These are phyloP conservation scores for Ylistrum balloti DNA, from an alignment of 1,140 invertebrate genomes.

Conservation along the genomic window DNA sequence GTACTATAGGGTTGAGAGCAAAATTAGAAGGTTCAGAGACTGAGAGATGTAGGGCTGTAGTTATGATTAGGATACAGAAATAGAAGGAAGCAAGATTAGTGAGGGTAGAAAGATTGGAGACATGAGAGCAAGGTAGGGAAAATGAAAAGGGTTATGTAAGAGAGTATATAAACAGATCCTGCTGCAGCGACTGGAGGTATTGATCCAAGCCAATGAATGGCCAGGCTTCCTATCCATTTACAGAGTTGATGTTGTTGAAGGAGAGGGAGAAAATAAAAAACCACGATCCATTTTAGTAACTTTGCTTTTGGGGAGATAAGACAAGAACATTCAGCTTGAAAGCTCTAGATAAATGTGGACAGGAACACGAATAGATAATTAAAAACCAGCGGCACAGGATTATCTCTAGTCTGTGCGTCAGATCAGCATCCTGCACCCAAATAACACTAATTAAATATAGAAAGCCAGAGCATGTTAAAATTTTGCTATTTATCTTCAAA, in stretches of 20 bases:
- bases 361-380: conserved; percentile 12
- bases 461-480: neutral
- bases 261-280: neutral
- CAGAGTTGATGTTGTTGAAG: neutral
- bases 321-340: neutral
- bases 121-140: neutral
- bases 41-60: neutral
- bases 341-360: neutral
- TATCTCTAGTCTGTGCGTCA: neutral
- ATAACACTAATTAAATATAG: conserved; percentile 14
- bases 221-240: neutral
- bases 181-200: neutral
- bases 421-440: neutral
- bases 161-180: neutral
- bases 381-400: conserved; percentile 9
- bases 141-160: neutral
- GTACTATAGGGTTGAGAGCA: too few species aligned
- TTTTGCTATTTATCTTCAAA: neutral
- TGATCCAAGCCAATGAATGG: neutral
- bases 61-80: too few species aligned
- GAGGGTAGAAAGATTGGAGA: neutral
- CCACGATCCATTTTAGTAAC: neutral
- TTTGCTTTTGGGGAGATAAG: conserved; percentile 2
- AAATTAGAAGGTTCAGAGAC: too few species aligned
- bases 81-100: neutral